Percentiles rank a stretch among this genome's conserved stretches.
These are phyloP conservation scores for Tetropium fuscum DNA, from an alignment of 2,888 invertebrate genomes.

Conservation along the genomic window DNA sequence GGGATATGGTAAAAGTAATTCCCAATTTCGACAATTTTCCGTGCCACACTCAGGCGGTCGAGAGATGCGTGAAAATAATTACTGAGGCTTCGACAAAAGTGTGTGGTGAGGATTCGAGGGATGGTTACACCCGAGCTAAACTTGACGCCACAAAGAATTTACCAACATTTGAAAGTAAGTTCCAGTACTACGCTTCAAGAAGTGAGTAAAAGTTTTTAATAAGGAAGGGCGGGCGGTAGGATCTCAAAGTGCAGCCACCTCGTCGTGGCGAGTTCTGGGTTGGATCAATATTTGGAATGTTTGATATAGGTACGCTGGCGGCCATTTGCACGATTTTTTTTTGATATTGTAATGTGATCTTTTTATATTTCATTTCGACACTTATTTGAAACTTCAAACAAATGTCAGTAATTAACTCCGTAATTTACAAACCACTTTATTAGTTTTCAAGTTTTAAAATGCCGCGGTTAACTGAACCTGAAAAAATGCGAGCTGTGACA, in stretches of 20 bases:
- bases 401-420: no score
- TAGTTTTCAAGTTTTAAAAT: no score
- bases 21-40: conserved; percentile 17
- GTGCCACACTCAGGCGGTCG: not conserved
- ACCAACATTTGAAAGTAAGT: conserved; percentile 13
- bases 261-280: no score
- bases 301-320: no score
- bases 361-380: no score
- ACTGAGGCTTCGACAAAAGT: not conserved
- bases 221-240: not conserved
- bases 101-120: conserved; percentile 1
- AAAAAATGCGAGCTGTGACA: no score
- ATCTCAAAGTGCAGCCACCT: not conserved
- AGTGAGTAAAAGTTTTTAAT: not conserved
- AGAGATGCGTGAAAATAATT: not conserved
- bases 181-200: conserved; percentile 3
- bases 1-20: conserved; percentile 16
- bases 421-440: no score
- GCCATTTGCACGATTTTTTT: no score
- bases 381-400: no score
- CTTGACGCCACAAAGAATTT: conserved; percentile 9
- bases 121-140: conserved; percentile 10
- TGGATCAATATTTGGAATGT: no score
- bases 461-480: no score
- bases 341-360: no score